Evolutionary conservation across 1,140 invertebrate species (phyloP).

Genomic region (Drosophila repleta): DNA sequence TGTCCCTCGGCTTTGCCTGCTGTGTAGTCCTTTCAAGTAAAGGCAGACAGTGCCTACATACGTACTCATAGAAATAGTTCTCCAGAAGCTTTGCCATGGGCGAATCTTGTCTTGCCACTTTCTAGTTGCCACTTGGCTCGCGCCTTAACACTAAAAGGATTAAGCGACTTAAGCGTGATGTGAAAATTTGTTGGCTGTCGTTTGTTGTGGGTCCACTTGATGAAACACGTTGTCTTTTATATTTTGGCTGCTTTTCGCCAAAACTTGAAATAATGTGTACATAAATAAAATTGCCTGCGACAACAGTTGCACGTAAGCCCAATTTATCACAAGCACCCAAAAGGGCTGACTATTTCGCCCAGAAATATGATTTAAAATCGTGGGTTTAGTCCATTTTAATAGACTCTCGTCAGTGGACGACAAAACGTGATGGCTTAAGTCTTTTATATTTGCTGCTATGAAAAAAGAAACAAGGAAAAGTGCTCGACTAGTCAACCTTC

Average conservation of each 20-base stretch:
- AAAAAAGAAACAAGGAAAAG: no score
- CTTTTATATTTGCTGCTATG: background rate
- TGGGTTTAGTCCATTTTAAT: conserved; percentile 59
- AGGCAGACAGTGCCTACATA: conserved; percentile 35
- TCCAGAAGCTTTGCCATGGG: conserved; percentile 3
- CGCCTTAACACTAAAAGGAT: conserved; percentile 76
- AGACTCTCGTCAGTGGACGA: conserved; percentile 25
- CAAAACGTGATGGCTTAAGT: conserved; percentile 49
- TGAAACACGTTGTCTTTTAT: conserved; percentile 40
- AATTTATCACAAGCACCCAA: conserved; percentile 59
- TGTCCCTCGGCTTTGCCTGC: background rate
- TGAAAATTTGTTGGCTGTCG: conserved; percentile 74
- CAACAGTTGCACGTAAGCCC: conserved; percentile 62
- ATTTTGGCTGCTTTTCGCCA: conserved; percentile 20
- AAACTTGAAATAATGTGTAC: conserved; percentile 28
- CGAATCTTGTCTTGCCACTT: conserved; percentile 59
- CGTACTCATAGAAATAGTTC: conserved; percentile 8
- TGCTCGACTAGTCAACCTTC: no score
- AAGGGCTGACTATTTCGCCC: conserved; percentile 34
- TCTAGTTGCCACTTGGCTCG: conserved; percentile 68
- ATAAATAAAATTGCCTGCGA: background rate
- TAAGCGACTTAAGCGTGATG: conserved; percentile 78
- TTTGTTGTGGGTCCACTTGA: conserved; percentile 34
- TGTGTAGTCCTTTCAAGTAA: conserved; percentile 69
- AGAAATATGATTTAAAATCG: conserved; percentile 48